Base-by-base conservation (phyloP, 2,113 vertebrate species). In the Madoqua kirkii region DNA sequence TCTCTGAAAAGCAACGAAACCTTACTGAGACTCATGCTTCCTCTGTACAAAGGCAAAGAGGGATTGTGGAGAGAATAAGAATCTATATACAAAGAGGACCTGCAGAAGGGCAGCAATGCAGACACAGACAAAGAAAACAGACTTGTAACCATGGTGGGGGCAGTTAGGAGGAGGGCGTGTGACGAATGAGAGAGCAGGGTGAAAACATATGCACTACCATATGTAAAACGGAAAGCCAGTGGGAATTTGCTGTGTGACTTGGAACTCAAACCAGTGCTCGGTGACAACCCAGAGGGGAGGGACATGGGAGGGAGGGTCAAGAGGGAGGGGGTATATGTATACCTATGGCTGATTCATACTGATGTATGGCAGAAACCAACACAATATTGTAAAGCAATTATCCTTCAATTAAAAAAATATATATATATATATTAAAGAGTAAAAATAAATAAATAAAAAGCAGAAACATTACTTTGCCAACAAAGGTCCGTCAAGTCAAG, bases 141-240 rank as follows among this genome's bases (percentile, higher is more conserved):
- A 4, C 23, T 43, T 27, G 12, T 76, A 6, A 6, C 25, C 23
- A 0, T 2, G 23, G 40, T 76, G 23, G 23, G 12, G 40, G 5
- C 0, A 3, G 71, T 43, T 43, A 14, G 40, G 71, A 76, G 71
- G 71, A 76, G 40, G 15, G 40, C 3, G 1, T 43, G 40, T 43
- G 40, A 43, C 2, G 6, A 76, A 76, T 7, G 40, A 27, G 71
- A 43, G 40, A 27, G 71, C 40, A 43, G 40, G 3, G 14, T 76
- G 25, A 15, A 43, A 27, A 27, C 40, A 76, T 43, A 76, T 2
- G 13, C 71, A 43, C 71, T 43, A 76, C 23, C 23, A 7, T 76
- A 76, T 14, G 23, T 15, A 76, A 27, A 76, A 76, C 0, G 1
- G 36, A 76, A 76, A 76, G 23, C 11, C 71, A 43, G 40, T 27